phyloP scores from a whole-genome alignment of 1,140 invertebrate species.

The Drosophila eugracilis region DNA sequence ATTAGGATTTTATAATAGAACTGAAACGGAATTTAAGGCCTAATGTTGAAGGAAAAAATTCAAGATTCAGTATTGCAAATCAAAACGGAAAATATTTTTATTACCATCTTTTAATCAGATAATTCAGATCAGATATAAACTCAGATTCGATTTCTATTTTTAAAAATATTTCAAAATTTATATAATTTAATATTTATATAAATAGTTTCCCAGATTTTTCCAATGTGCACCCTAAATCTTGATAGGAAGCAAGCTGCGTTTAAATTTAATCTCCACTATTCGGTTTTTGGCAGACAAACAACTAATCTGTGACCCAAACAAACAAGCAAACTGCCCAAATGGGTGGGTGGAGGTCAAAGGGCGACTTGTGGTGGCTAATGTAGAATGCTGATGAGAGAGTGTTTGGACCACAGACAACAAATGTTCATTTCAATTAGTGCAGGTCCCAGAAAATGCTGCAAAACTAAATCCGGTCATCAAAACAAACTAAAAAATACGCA shows the following conservation, averaged over 20 bases:
- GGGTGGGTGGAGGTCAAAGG: conserved; percentile 19
- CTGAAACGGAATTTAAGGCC: too few species aligned
- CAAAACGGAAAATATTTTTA: too few species aligned
- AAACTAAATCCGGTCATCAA: conserved; percentile 62
- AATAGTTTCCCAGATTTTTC: too few species aligned
- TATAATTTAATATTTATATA: too few species aligned
- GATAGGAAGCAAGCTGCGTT: background rate
- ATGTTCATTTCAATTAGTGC: conserved; percentile 75
- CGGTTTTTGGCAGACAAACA: conserved; percentile 17
- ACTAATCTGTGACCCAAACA: conserved; percentile 45
- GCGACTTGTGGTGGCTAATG: conserved; percentile 39
- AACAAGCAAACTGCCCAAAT: conserved; percentile 10
- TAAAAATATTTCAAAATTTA: too few species aligned
- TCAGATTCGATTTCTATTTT: too few species aligned
- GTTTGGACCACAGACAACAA: conserved; percentile 52
- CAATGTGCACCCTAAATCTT: background rate
- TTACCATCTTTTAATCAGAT: too few species aligned
- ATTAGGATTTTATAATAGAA: too few species aligned
- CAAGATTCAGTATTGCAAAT: too few species aligned
- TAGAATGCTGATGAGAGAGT: conserved; percentile 15
- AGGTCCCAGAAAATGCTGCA: conserved; percentile 48
- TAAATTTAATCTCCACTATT: conserved; percentile 12
- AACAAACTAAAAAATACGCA: conserved; percentile 16
- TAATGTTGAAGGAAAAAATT: too few species aligned
- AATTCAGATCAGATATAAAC: too few species aligned